Conservation (phyloP, 2,797 vertebrate genomes). For the Pantherophis alleghaniensis region DNA sequence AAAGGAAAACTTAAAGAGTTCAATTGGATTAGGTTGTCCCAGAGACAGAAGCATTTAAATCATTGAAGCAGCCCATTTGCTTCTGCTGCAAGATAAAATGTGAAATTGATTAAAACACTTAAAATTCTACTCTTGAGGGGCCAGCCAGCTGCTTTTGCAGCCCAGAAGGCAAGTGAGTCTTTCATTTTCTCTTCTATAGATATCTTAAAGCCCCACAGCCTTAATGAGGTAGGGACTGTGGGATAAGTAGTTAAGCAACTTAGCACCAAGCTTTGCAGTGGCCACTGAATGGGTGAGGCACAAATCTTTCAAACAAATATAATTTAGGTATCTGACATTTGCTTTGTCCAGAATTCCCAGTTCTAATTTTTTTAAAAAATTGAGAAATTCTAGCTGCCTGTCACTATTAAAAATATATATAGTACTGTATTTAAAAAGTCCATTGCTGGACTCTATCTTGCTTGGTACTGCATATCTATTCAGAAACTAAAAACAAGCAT, state of each 20-base stretch:
- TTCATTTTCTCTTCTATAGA: conserved; percentile 37
- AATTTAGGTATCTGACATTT: background rate
- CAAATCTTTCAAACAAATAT: background rate
- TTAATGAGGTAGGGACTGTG: background rate
- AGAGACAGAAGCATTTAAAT: conserved; percentile 50
- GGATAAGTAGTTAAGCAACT: background rate
- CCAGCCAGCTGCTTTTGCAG: conserved; percentile 42
- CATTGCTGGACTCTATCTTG: background rate
- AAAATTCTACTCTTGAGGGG: conserved; percentile 49
- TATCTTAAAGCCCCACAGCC: background rate
- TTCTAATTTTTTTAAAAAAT: background rate
- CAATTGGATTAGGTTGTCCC: conserved; percentile 28
- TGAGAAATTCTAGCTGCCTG: background rate
- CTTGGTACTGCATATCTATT: background rate
- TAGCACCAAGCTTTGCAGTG: background rate
- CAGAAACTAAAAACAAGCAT: background rate
- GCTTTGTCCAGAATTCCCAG: background rate
- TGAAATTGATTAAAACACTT: conserved; percentile 56
- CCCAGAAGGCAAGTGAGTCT: conserved; percentile 50
- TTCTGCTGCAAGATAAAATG: conserved; percentile 52
- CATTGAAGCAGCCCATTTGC: conserved; percentile 43
- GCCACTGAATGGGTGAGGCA: background rate
- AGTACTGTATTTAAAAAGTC: background rate
- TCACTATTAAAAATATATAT: background rate
- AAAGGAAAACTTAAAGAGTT: conserved; percentile 31